Base-by-base conservation (phyloP, 2,888 invertebrate species). In the Eristalis tenax region DNA sequence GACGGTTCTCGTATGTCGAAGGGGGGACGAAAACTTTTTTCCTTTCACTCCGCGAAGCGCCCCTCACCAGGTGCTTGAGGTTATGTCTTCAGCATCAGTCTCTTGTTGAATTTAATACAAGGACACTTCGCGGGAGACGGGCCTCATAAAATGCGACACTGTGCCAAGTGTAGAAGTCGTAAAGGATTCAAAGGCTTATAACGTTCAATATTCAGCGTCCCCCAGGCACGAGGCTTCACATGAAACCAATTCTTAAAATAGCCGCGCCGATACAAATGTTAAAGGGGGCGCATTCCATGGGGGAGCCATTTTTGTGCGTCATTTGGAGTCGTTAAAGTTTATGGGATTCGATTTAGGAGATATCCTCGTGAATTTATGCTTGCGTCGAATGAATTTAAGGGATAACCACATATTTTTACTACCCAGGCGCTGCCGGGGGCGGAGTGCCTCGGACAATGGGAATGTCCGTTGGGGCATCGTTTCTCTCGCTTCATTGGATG, bases 291-390 rank as follows among this genome's bases (percentile, higher is more conserved):
- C 43, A 59, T 26, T 40, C 32, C 32, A 61, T 73, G 26, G 32
- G 50, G 23, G 18, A 0, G 32, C n/a, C n/a, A n/a, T 26, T 26
- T 26, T 26, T 26, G 1, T 63, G 63, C 28, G 68, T 28, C n/a
- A 68, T 68, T 32, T 6, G 11, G 23, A 26, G 65, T 66, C 66
- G 75, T 57, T 75, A 56, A 59, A 57, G 22, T 38, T 66, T 59
- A 75, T 66, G 38, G 57, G 18, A 38, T 57, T 66, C 75, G 75
- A 75, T 75, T 75, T 56, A 64, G 56, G 28, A 32, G 64, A 22
- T n/a, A 32, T 22, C 50, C 50, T 50, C 43, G 28, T 22, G 22
- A 11, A 70, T 57, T 22, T 50, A 28, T 61, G 26, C 38, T 26
- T 74, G 56, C 38, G 32, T 57, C 35, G 64, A 64, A 50, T 32